Conservation (phyloP, 1,140 invertebrate genomes). For the Drosophila orena region DNA sequence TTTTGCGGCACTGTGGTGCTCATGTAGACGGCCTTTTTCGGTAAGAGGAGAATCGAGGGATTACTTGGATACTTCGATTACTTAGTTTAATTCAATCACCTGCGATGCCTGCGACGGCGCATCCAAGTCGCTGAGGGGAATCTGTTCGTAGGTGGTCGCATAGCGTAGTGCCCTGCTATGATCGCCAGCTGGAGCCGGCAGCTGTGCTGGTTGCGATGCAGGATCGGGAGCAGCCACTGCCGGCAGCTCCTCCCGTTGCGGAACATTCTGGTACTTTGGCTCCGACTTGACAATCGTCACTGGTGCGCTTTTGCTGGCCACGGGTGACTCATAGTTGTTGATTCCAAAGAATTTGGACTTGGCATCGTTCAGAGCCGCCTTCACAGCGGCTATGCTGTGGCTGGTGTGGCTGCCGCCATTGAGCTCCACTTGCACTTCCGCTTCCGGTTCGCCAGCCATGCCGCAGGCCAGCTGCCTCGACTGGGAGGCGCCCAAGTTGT, state of each 20-base stretch:
- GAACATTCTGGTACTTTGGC: constrained; percentile 74
- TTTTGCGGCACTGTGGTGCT: constrained; percentile 90
- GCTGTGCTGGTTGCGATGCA: neutral
- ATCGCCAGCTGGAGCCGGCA: neutral
- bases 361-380: constrained; percentile 77
- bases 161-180: constrained; percentile 26
- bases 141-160: constrained; percentile 69
- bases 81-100: constrained; percentile 22
- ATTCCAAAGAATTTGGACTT: constrained; percentile 84
- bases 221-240: constrained; percentile 11
- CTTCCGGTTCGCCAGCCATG: constrained; percentile 12
- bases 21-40: constrained; percentile 84
- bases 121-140: constrained; percentile 73
- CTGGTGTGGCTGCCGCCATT: constrained; percentile 63
- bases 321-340: constrained; percentile 56
- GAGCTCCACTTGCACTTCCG: constrained; percentile 30
- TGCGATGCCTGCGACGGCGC: constrained; percentile 65
- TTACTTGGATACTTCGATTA: neutral
- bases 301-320: constrained; percentile 2
- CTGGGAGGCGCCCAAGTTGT: constrained; percentile 65
- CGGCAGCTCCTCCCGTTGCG: constrained; percentile 25
- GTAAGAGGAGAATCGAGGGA: neutral
- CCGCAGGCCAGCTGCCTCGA: constrained; percentile 5
- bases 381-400: constrained; percentile 79
- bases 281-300: constrained; percentile 29